Conservation (phyloP, 2,797 vertebrate species). For the Gallinago solitaria region DNA sequence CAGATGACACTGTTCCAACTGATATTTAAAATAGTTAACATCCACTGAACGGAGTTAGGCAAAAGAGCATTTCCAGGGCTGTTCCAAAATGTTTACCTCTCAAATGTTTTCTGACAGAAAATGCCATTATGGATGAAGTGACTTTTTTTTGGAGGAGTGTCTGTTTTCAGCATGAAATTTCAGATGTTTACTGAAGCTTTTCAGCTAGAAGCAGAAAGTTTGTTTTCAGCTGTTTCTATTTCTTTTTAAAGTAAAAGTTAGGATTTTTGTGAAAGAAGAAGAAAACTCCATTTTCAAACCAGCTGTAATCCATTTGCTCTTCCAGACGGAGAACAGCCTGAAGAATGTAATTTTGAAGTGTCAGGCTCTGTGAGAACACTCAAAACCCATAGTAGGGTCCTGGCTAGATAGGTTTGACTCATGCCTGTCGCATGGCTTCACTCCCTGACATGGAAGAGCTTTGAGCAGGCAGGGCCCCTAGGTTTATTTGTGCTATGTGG, state of each 20-base stretch:
- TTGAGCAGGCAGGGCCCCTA: too few relatives aligned
- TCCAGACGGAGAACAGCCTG: not conserved
- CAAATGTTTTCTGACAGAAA: constrained; percentile 4
- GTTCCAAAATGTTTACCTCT: constrained; percentile 1
- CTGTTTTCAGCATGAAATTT: constrained; percentile 20
- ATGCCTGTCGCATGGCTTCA: not conserved
- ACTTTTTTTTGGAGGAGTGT: not conserved
- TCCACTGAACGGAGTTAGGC: not conserved
- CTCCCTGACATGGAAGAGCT: not conserved
- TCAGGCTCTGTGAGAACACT: not conserved
- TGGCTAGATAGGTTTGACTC: not conserved
- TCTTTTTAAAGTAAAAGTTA: not conserved
- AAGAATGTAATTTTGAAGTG: not conserved
- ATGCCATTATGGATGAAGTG: not conserved
- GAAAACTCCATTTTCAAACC: not conserved
- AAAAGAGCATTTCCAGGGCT: not conserved
- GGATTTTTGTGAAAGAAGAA: not conserved
- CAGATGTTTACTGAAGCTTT: constrained; percentile 3
- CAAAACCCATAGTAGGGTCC: not conserved
- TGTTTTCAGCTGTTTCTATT: not conserved
- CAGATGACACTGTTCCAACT: not conserved
- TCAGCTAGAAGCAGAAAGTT: not conserved
- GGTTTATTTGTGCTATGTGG: not conserved
- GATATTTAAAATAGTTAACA: not conserved
- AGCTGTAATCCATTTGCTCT: not conserved